Evolutionary conservation across 2,888 invertebrate species (phyloP).

Genomic region (Clitarchus hookeri): DNA sequence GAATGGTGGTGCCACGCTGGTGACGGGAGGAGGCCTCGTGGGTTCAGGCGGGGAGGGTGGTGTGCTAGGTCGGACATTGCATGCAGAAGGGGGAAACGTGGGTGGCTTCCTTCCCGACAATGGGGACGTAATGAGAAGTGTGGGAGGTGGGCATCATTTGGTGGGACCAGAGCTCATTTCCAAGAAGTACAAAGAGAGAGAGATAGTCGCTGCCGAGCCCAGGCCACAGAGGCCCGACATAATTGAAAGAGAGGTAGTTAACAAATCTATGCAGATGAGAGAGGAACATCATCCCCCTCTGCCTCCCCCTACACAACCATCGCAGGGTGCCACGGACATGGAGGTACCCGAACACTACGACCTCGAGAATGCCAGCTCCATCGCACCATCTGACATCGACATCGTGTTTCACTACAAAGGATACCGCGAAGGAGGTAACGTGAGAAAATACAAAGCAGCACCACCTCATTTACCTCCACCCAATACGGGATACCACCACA

Average conservation of each 20-base stretch:
- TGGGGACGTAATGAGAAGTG: slow-evolving; percentile 74
- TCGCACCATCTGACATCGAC: slow-evolving; percentile 96
- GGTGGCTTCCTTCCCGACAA: slow-evolving; percentile 68
- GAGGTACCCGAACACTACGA: slow-evolving; percentile 93
- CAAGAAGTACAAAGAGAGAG: slow-evolving; percentile 87
- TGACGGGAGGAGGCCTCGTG: slow-evolving; percentile 70
- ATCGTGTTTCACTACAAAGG: slow-evolving; percentile 95
- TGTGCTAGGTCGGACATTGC: slow-evolving; percentile 66
- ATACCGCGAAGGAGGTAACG: slow-evolving; percentile 80
- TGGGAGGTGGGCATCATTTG: slow-evolving; percentile 74
- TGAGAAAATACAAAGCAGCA: slow-evolving; percentile 85
- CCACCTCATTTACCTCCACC: slow-evolving; percentile 63
- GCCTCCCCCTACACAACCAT: slow-evolving; percentile 65
- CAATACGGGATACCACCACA: slow-evolving; percentile 72
- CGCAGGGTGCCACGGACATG: slow-evolving; percentile 63
- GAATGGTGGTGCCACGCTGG: slow-evolving; percentile 70
- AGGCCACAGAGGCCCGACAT: slow-evolving; percentile 90
- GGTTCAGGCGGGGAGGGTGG: slow-evolving; percentile 67
- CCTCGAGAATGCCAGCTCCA: slow-evolving; percentile 95
- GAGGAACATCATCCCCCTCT: slow-evolving; percentile 80
- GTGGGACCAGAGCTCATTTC: slow-evolving; percentile 85
- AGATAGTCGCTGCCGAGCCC: slow-evolving; percentile 64
- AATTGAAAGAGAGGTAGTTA: slow-evolving; percentile 86
- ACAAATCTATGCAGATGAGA: slow-evolving; percentile 78
- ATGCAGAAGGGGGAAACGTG: slow-evolving; percentile 46